These are phyloP conservation scores for Onychostoma macrolepis DNA, from an alignment of 2,113 vertebrate species.

Conservation along the genomic window DNA sequence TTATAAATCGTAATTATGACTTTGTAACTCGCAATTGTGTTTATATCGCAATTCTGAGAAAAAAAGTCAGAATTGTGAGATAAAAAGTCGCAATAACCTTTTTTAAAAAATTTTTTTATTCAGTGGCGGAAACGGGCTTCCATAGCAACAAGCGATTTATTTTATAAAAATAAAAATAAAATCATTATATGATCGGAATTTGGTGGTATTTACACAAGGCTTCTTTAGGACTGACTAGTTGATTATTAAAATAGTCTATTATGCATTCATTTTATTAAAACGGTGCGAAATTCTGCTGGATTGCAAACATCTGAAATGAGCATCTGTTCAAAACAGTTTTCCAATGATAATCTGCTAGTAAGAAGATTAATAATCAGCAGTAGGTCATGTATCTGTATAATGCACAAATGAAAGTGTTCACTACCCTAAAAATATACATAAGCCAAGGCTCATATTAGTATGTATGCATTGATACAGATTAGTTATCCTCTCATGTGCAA, in stretches of 20 bases:
- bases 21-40: too few species aligned
- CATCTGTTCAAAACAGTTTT: not conserved
- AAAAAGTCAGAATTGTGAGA: too few species aligned
- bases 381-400: not conserved
- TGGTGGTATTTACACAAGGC: not conserved
- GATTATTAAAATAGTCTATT: not conserved
- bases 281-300: not conserved
- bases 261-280: not conserved
- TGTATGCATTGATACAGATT: not conserved
- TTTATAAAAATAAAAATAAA: too few species aligned
- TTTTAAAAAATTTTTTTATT: too few species aligned
- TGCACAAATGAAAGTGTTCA: not conserved
- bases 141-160: too few species aligned
- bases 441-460: not conserved
- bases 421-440: not conserved
- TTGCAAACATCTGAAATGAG: slow-evolving; percentile 6
- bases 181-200: not conserved
- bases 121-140: too few species aligned
- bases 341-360: not conserved
- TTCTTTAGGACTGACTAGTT: not conserved
- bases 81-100: too few species aligned
- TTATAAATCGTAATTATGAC: too few species aligned
- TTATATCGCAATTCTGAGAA: too few species aligned
- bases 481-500: not conserved
- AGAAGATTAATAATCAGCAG: slow-evolving; percentile 24